phyloP scores from a whole-genome alignment of 2,888 invertebrate species.

The Hemistola chrysoprasaria region DNA sequence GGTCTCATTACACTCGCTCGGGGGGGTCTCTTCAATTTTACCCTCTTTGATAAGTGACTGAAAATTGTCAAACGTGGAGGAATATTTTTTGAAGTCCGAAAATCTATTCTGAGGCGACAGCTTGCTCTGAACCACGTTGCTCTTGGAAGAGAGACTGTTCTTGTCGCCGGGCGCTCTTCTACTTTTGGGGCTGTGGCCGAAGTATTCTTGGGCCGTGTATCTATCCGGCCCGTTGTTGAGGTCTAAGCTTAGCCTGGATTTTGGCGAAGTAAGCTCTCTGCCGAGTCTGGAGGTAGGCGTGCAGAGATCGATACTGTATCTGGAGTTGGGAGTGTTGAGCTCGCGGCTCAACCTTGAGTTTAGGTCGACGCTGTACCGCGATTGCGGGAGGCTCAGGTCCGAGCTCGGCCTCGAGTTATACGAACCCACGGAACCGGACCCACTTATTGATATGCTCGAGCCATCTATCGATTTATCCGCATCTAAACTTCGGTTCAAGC shows the following conservation, averaged over 20 bases:
- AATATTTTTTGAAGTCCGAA: slow-evolving; percentile 86
- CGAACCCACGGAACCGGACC: slow-evolving; percentile 79
- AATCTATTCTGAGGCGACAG: slow-evolving; percentile 80
- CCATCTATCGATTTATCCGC: slow-evolving; percentile 76
- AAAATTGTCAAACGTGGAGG: slow-evolving; percentile 89
- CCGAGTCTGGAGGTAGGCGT: slow-evolving; percentile 82
- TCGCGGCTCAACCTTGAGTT: slow-evolving; percentile 81
- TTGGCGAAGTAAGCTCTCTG: slow-evolving; percentile 82
- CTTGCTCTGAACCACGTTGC: slow-evolving; percentile 63
- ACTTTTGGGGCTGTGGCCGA: slow-evolving; percentile 74
- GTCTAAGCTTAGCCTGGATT: slow-evolving; percentile 83
- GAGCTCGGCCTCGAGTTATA: slow-evolving; percentile 84
- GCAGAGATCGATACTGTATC: slow-evolving; percentile 86
- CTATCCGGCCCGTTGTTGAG: slow-evolving; percentile 80
- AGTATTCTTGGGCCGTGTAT: slow-evolving; percentile 70
- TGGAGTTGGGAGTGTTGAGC: slow-evolving; percentile 83
- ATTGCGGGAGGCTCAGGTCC: slow-evolving; percentile 83
- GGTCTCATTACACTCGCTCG: slow-evolving; percentile 78
- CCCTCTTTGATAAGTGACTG: slow-evolving; percentile 88
- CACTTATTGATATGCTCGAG: slow-evolving; percentile 76
- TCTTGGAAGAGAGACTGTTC: slow-evolving; percentile 47
- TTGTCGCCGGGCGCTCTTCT: slow-evolving; percentile 65
- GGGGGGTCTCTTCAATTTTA: slow-evolving; percentile 80
- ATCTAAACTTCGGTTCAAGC: slow-evolving; percentile 70
- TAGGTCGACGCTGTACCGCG: slow-evolving; percentile 81